These are phyloP conservation scores for Drosophila paramelanica DNA, from an alignment of 2,888 invertebrate genomes.

Conservation along the genomic window DNA sequence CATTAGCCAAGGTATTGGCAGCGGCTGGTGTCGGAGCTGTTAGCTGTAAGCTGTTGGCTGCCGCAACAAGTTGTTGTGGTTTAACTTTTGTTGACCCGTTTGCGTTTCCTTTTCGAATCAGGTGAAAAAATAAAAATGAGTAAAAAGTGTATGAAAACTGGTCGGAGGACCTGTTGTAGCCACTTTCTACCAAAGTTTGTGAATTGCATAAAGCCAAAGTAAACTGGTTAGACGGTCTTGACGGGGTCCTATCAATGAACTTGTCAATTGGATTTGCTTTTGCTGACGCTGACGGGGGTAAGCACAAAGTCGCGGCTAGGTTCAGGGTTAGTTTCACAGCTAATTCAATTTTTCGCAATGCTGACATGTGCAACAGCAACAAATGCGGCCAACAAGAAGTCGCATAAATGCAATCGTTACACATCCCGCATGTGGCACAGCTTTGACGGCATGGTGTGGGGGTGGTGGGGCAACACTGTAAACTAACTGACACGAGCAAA, in stretches of 20 bases:
- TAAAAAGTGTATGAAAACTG: slow-evolving; percentile 68
- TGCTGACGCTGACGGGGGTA: slow-evolving; percentile 36
- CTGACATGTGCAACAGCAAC: slow-evolving; percentile 46
- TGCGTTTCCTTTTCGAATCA: slow-evolving; percentile 72
- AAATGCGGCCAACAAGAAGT: slow-evolving; percentile 74
- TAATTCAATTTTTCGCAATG: slow-evolving; percentile 72
- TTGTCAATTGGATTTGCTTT: slow-evolving; percentile 72
- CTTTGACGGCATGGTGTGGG: slow-evolving; percentile 3
- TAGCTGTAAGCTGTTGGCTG: slow-evolving; percentile 19
- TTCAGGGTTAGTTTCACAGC: slow-evolving; percentile 72
- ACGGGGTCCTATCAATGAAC: slow-evolving; percentile 67
- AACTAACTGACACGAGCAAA: slow-evolving; percentile 30
- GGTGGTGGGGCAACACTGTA: neutral
- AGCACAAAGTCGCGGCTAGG: slow-evolving; percentile 56
- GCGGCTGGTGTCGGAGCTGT: slow-evolving; percentile 7
- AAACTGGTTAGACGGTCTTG: slow-evolving; percentile 50
- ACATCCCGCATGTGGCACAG: slow-evolving; percentile 26
- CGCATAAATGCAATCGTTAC: slow-evolving; percentile 67
- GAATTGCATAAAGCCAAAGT: slow-evolving; percentile 59
- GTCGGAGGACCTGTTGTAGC: slow-evolving; percentile 63
- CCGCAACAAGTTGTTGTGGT: slow-evolving; percentile 49
- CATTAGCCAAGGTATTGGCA: slow-evolving; percentile 41
- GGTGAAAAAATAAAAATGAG: slow-evolving; percentile 66
- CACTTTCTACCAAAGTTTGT: slow-evolving; percentile 66
- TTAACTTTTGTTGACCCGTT: slow-evolving; percentile 61